These are phyloP conservation scores for Chloroclysta siterata DNA, from an alignment of 2,888 invertebrate species.

Conservation along the genomic window DNA sequence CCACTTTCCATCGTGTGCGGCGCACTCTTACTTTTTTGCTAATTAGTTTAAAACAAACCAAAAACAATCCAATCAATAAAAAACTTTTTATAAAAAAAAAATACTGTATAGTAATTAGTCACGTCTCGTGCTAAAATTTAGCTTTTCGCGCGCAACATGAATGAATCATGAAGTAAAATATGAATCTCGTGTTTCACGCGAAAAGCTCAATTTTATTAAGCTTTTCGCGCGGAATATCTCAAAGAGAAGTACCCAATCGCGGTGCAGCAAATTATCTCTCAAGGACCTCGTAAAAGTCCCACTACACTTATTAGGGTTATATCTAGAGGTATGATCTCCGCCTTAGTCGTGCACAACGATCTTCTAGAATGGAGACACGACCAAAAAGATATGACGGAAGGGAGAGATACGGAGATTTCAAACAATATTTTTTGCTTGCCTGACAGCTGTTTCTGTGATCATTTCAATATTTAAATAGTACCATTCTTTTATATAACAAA, in stretches of 20 bases:
- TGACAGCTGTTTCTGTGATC: not conserved
- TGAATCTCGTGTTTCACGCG: no score
- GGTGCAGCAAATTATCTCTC: conserved; percentile 68
- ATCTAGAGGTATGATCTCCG: conserved; percentile 63
- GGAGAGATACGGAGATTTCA: conserved; percentile 8
- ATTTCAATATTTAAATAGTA: no score
- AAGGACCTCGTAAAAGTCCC: conserved; percentile 66
- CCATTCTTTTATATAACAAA: no score
- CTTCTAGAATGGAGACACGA: conserved; percentile 50
- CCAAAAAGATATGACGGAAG: conserved; percentile 50
- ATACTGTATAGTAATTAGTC: no score
- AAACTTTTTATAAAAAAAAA: no score
- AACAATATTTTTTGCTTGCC: not conserved
- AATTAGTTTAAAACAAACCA: no score
- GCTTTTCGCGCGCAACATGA: no score
- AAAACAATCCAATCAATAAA: no score
- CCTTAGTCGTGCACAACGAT: conserved; percentile 67
- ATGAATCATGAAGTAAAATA: no score
- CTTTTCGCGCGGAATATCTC: not conserved
- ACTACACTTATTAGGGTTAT: conserved; percentile 71
- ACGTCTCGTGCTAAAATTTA: no score
- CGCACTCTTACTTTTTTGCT: no score
- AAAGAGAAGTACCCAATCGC: conserved; percentile 42
- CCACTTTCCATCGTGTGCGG: no score
- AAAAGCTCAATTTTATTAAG: not conserved